phyloP scores from a whole-genome alignment of 2,113 vertebrate species.

The Xyrauchen texanus region DNA sequence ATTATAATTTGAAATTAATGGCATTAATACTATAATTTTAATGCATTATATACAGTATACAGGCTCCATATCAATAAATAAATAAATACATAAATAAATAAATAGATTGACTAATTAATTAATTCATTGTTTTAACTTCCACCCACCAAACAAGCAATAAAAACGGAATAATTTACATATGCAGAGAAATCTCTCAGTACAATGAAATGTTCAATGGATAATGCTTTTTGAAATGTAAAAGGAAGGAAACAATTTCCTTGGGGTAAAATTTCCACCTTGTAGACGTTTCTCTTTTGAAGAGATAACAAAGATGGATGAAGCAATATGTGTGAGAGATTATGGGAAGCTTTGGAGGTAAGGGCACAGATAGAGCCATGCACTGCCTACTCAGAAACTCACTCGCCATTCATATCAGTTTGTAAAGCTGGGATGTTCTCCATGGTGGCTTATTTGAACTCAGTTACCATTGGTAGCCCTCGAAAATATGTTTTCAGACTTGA shows the following conservation, averaged over 20 bases:
- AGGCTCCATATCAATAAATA: too few relatives aligned
- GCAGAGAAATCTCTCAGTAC: slow-evolving; percentile 34
- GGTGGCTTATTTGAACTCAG: slow-evolving; percentile 37
- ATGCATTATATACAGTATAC: not conserved
- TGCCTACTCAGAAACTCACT: slow-evolving; percentile 42
- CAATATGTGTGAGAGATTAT: slow-evolving; percentile 59
- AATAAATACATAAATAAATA: not conserved
- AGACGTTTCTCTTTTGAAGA: slow-evolving; percentile 50
- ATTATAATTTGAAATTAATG: too few relatives aligned
- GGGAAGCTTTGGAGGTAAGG: slow-evolving; percentile 52
- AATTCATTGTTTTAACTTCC: not conserved
- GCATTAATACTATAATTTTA: too few relatives aligned
- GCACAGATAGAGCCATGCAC: slow-evolving; percentile 42
- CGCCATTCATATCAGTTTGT: slow-evolving; percentile 51
- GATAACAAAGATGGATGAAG: slow-evolving; percentile 61
- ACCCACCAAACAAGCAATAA: not conserved
- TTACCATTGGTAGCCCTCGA: slow-evolving; percentile 12
- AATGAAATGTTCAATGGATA: slow-evolving; percentile 45
- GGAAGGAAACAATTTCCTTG: slow-evolving; percentile 54
- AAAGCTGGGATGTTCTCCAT: slow-evolving; percentile 44
- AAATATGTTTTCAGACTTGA: slow-evolving; percentile 21
- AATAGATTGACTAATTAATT: not conserved
- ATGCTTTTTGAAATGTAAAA: slow-evolving; percentile 47
- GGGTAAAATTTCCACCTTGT: slow-evolving; percentile 45
- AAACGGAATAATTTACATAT: slow-evolving; percentile 41